Percentiles rank a stretch among this genome's conserved stretches.
phyloP scores from a whole-genome alignment of 2,113 vertebrate genomes.

The Nesogale talazaci region DNA sequence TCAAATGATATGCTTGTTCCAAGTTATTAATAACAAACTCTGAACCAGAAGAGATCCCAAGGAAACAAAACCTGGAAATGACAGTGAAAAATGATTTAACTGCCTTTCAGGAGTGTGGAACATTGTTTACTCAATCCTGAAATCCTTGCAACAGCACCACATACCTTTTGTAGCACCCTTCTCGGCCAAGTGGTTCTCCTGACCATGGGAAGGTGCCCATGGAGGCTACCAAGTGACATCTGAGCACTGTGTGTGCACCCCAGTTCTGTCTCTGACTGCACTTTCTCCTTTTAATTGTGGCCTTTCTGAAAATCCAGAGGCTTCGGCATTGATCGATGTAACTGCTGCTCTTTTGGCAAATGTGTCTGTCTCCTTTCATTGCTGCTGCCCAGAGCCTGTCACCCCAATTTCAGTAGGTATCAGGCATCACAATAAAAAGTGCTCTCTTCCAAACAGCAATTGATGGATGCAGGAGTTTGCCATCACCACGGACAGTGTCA shows the following conservation, averaged over 20 bases:
- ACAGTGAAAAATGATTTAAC: slow-evolving; percentile 38
- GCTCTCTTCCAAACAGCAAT: slow-evolving; percentile 28
- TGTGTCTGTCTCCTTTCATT: slow-evolving; percentile 40
- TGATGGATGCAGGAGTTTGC: slow-evolving; percentile 32
- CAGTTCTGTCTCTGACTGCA: not conserved
- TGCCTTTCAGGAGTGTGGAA: slow-evolving; percentile 13
- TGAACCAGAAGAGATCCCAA: not conserved
- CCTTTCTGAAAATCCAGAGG: slow-evolving; percentile 48
- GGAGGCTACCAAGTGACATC: not conserved
- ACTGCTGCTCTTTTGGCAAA: slow-evolving; percentile 51
- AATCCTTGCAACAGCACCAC: not conserved
- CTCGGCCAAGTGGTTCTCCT: not conserved
- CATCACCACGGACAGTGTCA: not conserved
- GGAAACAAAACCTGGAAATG: slow-evolving; percentile 46
- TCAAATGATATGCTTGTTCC: slow-evolving; percentile 9
- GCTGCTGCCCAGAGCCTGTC: not conserved
- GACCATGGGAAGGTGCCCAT: not conserved
- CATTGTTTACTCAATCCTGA: not conserved
- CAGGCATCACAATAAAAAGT: slow-evolving; percentile 8
- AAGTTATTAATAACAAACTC: not conserved
- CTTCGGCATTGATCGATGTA: not conserved
- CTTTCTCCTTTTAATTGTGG: not conserved
- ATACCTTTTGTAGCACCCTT: not conserved
- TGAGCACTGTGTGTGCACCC: not conserved
- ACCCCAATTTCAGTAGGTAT: not conserved